Percentiles rank a stretch among this genome's conserved stretches.
These are phyloP conservation scores for Danio jaintianensis DNA, from an alignment of 2,797 vertebrate genomes.

Conservation along the genomic window DNA sequence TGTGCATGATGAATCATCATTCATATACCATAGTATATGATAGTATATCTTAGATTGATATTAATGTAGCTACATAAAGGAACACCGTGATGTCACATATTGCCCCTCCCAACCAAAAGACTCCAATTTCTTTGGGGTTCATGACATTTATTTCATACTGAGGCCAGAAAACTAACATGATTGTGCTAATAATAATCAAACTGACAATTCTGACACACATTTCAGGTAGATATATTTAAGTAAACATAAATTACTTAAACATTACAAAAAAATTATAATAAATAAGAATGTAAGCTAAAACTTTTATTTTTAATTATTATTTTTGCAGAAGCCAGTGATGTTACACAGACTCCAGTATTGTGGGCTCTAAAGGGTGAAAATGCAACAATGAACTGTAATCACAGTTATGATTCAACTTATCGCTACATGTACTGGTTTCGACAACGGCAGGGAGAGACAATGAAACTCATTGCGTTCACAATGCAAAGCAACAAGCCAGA, in stretches of 20 bases:
- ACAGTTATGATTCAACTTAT: rapidly evolving
- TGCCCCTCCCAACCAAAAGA: background rate
- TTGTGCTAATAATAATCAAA: background rate
- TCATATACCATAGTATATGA: too few species aligned
- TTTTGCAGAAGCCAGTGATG: conserved; percentile 41
- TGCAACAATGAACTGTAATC: conserved; percentile 62
- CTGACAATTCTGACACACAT: background rate
- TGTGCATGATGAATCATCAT: too few species aligned
- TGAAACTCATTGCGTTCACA: conserved; percentile 47
- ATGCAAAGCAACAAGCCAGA: rapidly evolving
- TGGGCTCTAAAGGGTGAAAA: background rate
- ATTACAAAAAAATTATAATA: background rate
- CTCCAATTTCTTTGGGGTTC: background rate
- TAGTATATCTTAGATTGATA: too few species aligned
- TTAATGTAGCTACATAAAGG: background rate
- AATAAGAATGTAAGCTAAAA: too few species aligned
- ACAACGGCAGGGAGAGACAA: conserved; percentile 56
- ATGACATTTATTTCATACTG: background rate
- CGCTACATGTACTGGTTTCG: conserved; percentile 66
- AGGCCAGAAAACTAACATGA: background rate
- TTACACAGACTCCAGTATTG: conserved; percentile 57
- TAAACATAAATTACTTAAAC: background rate
- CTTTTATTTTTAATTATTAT: background rate
- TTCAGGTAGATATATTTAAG: background rate
- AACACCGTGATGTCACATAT: conserved; percentile 6